Evolutionary conservation across 2,113 vertebrate species (phyloP).

Genomic region (Furnarius figulus): DNA sequence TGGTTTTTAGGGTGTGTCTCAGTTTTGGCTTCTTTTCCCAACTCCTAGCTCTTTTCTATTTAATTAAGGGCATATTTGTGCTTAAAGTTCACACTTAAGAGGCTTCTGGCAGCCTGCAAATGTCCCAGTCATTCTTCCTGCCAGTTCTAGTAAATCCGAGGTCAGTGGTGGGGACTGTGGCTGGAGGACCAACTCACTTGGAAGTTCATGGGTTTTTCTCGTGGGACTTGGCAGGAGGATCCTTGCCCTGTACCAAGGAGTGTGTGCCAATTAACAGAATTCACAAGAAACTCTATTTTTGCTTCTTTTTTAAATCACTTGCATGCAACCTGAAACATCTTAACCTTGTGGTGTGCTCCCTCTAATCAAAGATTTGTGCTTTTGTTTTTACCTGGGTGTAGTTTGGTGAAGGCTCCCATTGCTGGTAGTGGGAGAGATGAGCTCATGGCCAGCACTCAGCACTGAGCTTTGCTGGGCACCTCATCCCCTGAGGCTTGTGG

Average conservation of each 20-base stretch:
- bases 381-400: not conserved
- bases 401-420: not conserved
- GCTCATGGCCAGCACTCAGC: not conserved
- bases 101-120: slow-evolving; percentile 22
- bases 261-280: not conserved
- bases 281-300: not conserved
- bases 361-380: not conserved
- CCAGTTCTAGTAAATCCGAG: not conserved
- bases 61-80: slow-evolving; percentile 55
- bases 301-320: not conserved
- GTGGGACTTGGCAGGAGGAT: not conserved
- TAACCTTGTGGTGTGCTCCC: not conserved
- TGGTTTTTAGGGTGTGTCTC: slow-evolving; percentile 46
- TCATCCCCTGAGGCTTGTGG: not conserved
- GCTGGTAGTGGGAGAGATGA: not conserved
- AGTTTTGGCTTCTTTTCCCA: slow-evolving; percentile 34
- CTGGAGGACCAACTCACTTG: not conserved
- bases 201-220: not conserved
- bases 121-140: not conserved
- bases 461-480: not conserved
- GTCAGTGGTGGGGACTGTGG: not conserved
- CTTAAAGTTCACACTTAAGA: not conserved
- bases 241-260: not conserved
- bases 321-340: not conserved
- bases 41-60: slow-evolving; percentile 28